Conservation (phyloP, 2,888 invertebrate species). For the Salpingus planirostris region DNA sequence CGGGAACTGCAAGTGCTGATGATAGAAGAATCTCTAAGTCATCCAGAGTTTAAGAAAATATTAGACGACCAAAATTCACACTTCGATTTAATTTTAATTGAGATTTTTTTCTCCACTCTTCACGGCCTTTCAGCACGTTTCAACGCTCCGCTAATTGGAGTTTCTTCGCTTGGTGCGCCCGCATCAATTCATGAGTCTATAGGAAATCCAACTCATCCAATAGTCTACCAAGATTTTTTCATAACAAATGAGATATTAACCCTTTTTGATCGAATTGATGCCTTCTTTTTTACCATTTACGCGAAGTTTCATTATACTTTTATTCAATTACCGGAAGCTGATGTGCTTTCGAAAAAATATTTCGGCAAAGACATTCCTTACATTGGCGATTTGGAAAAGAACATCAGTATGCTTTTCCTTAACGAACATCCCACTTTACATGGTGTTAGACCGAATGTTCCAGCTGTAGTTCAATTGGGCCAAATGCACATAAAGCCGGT, state of each 20-base stretch:
- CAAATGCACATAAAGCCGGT: slow-evolving; percentile 5
- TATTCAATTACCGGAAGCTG: slow-evolving; percentile 1
- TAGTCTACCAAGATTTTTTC: slow-evolving; percentile 21
- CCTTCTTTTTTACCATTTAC: slow-evolving; percentile 2
- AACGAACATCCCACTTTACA: slow-evolving; percentile 3
- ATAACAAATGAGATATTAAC: slow-evolving; percentile 4
- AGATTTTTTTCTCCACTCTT: slow-evolving; percentile 8
- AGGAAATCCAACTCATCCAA: slow-evolving; percentile 26
- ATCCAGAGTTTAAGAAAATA: slow-evolving; percentile 3
- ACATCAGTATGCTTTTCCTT: slow-evolving; percentile 5
- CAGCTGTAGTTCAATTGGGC: slow-evolving; percentile 4
- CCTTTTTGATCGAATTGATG: slow-evolving; percentile 9
- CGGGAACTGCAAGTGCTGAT: neutral
- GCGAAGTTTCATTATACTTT: slow-evolving; percentile 2
- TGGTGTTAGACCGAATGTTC: slow-evolving; percentile 3
- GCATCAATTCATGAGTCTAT: slow-evolving; percentile 18
- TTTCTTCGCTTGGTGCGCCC: slow-evolving; percentile 19
- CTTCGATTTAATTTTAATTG: slow-evolving; percentile 16
- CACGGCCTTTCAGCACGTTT: slow-evolving; percentile 9
- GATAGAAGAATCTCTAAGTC: slow-evolving; percentile 1
- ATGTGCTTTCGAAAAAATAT: slow-evolving; percentile 4
- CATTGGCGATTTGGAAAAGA: slow-evolving; percentile 3
- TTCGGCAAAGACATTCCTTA: slow-evolving; percentile 4
- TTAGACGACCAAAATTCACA: neutral
- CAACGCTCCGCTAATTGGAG: slow-evolving; percentile 13